A percentile compares a stretch with the other conserved stretches of the same genome.
Evolutionary conservation across 2,797 vertebrate genomes (phyloP).

Genomic region (Harpagifer antarcticus): DNA sequence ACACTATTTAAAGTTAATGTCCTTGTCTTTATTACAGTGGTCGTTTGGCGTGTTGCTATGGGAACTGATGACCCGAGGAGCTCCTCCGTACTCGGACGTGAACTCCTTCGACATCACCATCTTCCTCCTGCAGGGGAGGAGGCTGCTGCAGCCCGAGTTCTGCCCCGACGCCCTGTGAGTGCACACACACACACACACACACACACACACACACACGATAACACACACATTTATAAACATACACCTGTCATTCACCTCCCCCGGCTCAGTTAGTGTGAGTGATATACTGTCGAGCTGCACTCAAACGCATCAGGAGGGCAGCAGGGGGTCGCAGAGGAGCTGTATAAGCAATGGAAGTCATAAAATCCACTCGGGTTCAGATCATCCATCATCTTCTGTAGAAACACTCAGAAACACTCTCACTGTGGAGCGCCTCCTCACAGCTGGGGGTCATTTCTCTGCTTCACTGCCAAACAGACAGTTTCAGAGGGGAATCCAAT

Average conservation of each 20-base stretch:
- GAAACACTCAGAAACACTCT: slow-evolving; percentile 12
- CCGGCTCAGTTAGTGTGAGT: slow-evolving; percentile 28
- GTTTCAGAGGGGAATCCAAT: not conserved
- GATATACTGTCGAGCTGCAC: slow-evolving; percentile 26
- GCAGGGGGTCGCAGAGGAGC: slow-evolving; percentile 18
- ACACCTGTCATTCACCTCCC: slow-evolving; percentile 23
- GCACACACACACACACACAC: slow-evolving; percentile 4
- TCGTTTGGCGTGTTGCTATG: slow-evolving; percentile 98
- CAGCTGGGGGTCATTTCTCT: slow-evolving; percentile 16
- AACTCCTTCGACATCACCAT: slow-evolving; percentile 99
- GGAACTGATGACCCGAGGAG: slow-evolving; percentile 99
- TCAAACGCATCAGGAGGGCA: slow-evolving; percentile 13
- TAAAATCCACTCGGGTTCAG: slow-evolving; percentile 18
- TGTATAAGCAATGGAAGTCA: slow-evolving; percentile 19
- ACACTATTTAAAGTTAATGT: not conserved
- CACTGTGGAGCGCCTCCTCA: slow-evolving; percentile 1
- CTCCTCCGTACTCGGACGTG: slow-evolving; percentile 97
- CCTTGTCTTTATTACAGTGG: slow-evolving; percentile 85
- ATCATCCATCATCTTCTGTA: slow-evolving; percentile 27
- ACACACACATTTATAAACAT: not conserved
- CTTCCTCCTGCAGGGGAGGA: slow-evolving; percentile 95
- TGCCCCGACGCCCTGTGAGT: slow-evolving; percentile 97
- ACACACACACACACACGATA: not conserved
- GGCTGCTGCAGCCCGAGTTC: slow-evolving; percentile 97
- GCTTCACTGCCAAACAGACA: not conserved